Evolutionary conservation across 2,888 invertebrate genomes (phyloP).

Genomic region (Copidosoma aretas): DNA sequence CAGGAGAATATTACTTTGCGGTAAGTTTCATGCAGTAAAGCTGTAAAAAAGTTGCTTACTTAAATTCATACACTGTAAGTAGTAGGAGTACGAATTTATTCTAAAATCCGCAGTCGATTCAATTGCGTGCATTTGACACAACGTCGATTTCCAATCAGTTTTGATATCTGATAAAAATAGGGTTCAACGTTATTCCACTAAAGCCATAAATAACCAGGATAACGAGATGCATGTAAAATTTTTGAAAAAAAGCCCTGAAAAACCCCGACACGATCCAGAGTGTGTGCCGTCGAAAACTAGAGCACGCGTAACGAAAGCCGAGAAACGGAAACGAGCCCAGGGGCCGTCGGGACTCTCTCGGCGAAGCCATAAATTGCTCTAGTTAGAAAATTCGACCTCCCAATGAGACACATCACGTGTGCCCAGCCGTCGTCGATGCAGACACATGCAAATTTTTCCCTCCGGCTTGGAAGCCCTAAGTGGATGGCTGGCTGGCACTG

Average conservation of each 20-base stretch:
- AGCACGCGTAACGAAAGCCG: neutral
- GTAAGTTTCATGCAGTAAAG: no score
- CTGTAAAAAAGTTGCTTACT: no score
- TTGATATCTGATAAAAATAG: no score
- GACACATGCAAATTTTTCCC: conserved; percentile 51
- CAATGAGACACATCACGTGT: conserved; percentile 49
- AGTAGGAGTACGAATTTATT: no score
- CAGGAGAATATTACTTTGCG: no score
- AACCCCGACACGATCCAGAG: conserved; percentile 3
- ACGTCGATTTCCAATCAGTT: no score
- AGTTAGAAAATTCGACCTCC: conserved; percentile 52
- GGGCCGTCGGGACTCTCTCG: conserved; percentile 42
- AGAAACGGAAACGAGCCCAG: conserved; percentile 26
- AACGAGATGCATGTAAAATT: conserved; percentile 14
- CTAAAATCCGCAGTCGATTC: no score
- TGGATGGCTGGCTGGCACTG: conserved; percentile 10
- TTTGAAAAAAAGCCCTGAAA: neutral
- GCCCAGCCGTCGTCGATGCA: conserved; percentile 29
- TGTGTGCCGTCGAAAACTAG: conserved; percentile 1
- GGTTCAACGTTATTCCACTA: neutral
- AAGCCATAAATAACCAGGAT: neutral
- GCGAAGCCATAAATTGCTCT: conserved; percentile 58
- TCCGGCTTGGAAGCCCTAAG: conserved; percentile 30
- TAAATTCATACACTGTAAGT: no score
- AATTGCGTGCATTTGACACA: no score